Evolutionary conservation across 2,888 invertebrate species (phyloP).

Genomic region (Mesorhabditis belari): DNA sequence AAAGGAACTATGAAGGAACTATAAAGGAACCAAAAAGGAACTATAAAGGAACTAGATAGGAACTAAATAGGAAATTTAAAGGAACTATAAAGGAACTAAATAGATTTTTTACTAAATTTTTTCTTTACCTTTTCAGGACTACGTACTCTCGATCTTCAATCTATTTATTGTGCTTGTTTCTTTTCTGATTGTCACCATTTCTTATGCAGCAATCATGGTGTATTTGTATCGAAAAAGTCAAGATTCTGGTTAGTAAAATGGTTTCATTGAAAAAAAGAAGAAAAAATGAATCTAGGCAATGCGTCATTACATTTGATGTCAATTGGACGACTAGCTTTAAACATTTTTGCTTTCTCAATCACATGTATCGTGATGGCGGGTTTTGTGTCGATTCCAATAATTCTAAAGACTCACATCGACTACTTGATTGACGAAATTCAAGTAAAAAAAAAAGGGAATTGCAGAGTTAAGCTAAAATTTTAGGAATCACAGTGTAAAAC

Average conservation of each 20-base stretch:
- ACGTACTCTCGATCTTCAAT: slow-evolving; percentile 23
- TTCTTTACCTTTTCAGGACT: slow-evolving; percentile 10
- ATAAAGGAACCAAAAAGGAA: too few species aligned
- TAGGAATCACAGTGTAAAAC: slow-evolving; percentile 13
- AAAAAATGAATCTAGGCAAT: slow-evolving; percentile 8
- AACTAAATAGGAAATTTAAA: too few species aligned
- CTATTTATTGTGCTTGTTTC: slow-evolving; percentile 21
- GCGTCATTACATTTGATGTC: slow-evolving; percentile 16
- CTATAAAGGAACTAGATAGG: too few species aligned
- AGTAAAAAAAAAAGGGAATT: background rate
- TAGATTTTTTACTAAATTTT: background rate
- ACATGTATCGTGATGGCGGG: slow-evolving; percentile 28
- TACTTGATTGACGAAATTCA: slow-evolving; percentile 13
- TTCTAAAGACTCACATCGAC: slow-evolving; percentile 21
- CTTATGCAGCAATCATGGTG: slow-evolving; percentile 21
- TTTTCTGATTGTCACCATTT: slow-evolving; percentile 16
- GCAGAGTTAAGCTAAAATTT: background rate
- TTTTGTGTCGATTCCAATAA: slow-evolving; percentile 23
- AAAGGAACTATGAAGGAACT: too few species aligned
- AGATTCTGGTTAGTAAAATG: slow-evolving; percentile 7
- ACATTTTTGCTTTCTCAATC: slow-evolving; percentile 21
- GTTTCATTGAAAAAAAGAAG: background rate
- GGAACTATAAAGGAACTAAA: too few species aligned
- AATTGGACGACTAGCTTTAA: slow-evolving; percentile 18
- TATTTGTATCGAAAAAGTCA: slow-evolving; percentile 18